A percentile compares a stretch with the other conserved stretches of the same genome.
Evolutionary conservation across 2,113 vertebrate genomes (phyloP).

Genomic region (Emydura subglobosa): DNA sequence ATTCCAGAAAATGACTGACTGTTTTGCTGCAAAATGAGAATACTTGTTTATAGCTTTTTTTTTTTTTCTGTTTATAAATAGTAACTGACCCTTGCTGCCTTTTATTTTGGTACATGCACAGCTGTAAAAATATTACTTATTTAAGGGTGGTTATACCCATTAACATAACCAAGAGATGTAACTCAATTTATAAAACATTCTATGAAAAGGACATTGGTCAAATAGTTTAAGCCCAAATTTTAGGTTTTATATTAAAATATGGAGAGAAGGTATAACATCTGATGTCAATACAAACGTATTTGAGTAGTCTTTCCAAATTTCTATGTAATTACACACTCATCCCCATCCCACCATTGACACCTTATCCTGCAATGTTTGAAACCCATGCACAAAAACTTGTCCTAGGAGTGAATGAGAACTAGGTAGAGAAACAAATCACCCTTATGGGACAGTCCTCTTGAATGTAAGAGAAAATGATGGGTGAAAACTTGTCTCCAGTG

Average conservation of each 20-base stretch:
- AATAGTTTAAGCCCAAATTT: neutral
- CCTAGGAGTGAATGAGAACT: neutral
- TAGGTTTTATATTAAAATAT: neutral
- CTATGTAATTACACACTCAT: neutral
- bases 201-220: neutral
- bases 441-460: neutral
- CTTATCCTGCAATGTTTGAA: neutral
- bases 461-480: neutral
- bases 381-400: neutral
- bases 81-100: accelerated
- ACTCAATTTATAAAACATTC: neutral
- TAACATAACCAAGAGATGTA: neutral
- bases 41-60: neutral
- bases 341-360: neutral
- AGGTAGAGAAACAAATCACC: neutral
- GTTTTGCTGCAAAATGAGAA: neutral
- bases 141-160: neutral
- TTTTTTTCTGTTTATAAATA: accelerated
- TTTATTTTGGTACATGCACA: neutral
- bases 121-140: neutral
- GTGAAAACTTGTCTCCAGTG: neutral
- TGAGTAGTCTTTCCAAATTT: neutral
- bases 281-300: neutral
- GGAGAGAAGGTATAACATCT: neutral
- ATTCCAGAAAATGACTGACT: neutral